Conservation (phyloP, 2,113 vertebrate genomes). For the Chloropsis cyanopogon region DNA sequence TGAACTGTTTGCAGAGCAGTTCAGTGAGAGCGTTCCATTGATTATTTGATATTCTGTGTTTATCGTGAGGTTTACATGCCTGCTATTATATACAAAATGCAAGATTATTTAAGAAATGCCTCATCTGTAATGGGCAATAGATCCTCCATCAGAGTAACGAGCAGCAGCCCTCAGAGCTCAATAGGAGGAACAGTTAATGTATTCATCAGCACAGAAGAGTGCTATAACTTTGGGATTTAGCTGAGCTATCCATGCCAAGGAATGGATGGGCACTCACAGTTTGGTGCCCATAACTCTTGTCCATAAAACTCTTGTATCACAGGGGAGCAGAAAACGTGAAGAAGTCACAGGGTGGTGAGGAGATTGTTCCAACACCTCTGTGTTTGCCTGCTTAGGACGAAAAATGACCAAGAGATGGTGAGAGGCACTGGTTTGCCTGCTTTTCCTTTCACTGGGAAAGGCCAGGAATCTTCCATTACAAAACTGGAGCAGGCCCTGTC, state of each 20-base stretch:
- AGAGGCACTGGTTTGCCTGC: neutral
- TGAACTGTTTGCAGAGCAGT: constrained; percentile 61
- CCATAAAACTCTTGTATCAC: neutral
- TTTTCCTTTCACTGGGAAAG: neutral
- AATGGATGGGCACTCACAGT: neutral
- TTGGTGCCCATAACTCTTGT: neutral
- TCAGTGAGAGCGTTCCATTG: constrained; percentile 30
- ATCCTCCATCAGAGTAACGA: constrained; percentile 14
- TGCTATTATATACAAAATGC: neutral
- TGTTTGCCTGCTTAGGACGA: neutral
- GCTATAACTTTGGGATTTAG: neutral
- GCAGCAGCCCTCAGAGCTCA: neutral
- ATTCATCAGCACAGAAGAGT: neutral
- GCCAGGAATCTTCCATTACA: neutral
- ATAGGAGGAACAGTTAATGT: neutral
- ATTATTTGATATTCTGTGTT: constrained; percentile 54
- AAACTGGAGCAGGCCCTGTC: neutral
- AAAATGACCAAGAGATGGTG: neutral
- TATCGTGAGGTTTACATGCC: constrained; percentile 13
- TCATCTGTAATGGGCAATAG: neutral
- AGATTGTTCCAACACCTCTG: neutral
- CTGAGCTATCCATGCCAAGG: neutral
- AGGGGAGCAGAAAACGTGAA: neutral
- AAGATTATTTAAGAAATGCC: constrained; percentile 36
- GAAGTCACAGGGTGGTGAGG: neutral